These are phyloP conservation scores for Bubo bubo DNA, from an alignment of 2,113 vertebrate species.

Conservation along the genomic window DNA sequence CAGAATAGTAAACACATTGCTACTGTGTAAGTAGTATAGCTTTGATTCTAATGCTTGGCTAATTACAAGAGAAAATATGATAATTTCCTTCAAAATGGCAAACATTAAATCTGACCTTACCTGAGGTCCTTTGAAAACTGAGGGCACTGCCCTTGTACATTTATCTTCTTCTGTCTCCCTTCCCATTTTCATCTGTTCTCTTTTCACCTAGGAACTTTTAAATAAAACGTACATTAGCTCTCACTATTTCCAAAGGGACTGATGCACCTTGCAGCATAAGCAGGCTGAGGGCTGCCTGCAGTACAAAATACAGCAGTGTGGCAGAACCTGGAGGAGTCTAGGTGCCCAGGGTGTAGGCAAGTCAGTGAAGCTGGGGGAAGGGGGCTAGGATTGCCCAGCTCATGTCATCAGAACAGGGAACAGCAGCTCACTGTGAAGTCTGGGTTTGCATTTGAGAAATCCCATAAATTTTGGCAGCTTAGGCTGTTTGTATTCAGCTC, in stretches of 20 bases:
- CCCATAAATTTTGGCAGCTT: not conserved
- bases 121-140: slow-evolving; percentile 2
- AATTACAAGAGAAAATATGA: slow-evolving; percentile 17
- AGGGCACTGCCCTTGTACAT: not conserved
- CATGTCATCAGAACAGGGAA: fast-evolving
- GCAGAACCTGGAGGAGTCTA: not conserved
- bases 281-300: not conserved
- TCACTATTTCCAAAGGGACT: not conserved
- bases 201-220: not conserved
- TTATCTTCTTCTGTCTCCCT: not conserved
- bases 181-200: not conserved
- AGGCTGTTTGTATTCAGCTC: not conserved
- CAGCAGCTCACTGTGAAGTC: not conserved
- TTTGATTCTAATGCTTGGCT: slow-evolving; percentile 32
- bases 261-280: not conserved
- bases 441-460: not conserved
- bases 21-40: not conserved
- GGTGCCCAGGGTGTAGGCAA: not conserved
- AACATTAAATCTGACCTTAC: not conserved
- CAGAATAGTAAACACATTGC: slow-evolving; percentile 5
- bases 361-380: not conserved
- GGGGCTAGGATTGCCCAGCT: not conserved
- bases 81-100: not conserved
- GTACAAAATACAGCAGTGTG: not conserved
- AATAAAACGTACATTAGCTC: not conserved